Base-by-base conservation (phyloP, 37 sponge, comb jelly and placozoan species). In the Lycopodina hypogea region DNA sequence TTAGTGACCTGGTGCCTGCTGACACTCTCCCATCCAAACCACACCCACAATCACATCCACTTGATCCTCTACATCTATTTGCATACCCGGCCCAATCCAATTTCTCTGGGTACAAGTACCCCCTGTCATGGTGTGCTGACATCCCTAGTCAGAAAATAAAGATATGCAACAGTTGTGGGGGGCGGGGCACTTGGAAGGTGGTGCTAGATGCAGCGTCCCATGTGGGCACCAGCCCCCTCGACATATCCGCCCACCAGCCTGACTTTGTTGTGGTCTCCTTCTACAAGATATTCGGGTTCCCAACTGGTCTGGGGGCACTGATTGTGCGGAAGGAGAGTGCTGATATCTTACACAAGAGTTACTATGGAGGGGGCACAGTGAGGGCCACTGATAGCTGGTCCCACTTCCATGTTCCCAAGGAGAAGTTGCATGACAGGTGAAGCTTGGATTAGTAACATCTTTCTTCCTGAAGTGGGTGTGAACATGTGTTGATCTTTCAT, bases 261-360 rank as follows among this genome's bases (percentile, higher is more conserved):
- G 75, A 96, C 59, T 96, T 96, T 88, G 87, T 96, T 37, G 58
- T 87, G 1, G 50, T 96, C 21, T 96, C 97, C 1, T 94, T 96
- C 70, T 96, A 96, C 95, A 96, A 96, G 75, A 84, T 94, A 72
- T 91, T 96, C 80, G 97, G 97, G 2, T 96, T 79, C 69, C 97
- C 97, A 15, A 94, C 97, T 48, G 97, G 97, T 0, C 84, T 96
- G 19, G 97, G 97, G 8, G 95, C 95, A 0, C 66, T 96, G 69
- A 41, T 96, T 51, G 93, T 96, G 15, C 50, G 93, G 29, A 83
- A 22, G 15, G 92, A 96, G 51, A 15, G 66, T 15, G 45, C 55
- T 1, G 35, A 50, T 1, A 34, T 96, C 59, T 69, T 96, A 71
- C 29, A 37, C 39, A 78, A 72, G 68, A 29, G 23, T 3, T 96